Percentiles rank a stretch among this genome's conserved stretches.
These are phyloP conservation scores for Callocephalon fimbriatum DNA, from an alignment of 2,113 vertebrate genomes.

Conservation along the genomic window DNA sequence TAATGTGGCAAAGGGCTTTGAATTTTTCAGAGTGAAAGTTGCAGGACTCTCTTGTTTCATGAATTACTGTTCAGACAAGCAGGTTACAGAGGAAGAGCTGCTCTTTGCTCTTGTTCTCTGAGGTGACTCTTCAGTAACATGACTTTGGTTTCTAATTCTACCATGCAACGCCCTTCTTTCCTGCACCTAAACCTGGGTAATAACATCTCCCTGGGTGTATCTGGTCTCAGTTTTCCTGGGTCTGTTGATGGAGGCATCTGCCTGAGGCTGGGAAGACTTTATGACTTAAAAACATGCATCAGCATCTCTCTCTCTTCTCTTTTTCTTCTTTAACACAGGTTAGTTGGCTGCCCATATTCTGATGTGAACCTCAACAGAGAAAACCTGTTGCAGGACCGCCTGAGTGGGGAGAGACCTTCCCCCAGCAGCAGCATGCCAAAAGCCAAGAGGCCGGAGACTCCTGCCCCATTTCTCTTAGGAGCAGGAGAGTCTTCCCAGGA, in stretches of 20 bases:
- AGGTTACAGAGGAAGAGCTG: not conserved
- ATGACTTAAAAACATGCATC: not conserved
- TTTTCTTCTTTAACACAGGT: constrained; percentile 59
- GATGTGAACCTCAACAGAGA: constrained; percentile 88
- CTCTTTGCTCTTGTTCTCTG: not conserved
- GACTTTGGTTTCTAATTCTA: not conserved
- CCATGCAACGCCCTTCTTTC: not conserved
- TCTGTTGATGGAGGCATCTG: not conserved
- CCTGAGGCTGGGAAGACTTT: not conserved
- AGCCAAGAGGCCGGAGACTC: constrained; percentile 64
- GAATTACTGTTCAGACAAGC: not conserved
- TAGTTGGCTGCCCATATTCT: constrained; percentile 89
- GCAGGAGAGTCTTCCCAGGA: constrained; percentile 40
- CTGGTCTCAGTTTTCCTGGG: not conserved
- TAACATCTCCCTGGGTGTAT: not conserved
- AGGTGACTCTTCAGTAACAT: not conserved
- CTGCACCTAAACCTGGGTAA: not conserved
- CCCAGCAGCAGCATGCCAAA: constrained; percentile 67
- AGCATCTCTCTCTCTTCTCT: not conserved
- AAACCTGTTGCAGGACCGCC: constrained; percentile 83
- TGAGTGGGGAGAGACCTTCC: constrained; percentile 81
- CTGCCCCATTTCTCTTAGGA: constrained; percentile 5
- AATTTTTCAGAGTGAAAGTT: not conserved
- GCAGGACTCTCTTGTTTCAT: not conserved
- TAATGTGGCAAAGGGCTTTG: not conserved